phyloP scores from a whole-genome alignment of 2,888 invertebrate species.

The Rotaria magnacalcarata region DNA sequence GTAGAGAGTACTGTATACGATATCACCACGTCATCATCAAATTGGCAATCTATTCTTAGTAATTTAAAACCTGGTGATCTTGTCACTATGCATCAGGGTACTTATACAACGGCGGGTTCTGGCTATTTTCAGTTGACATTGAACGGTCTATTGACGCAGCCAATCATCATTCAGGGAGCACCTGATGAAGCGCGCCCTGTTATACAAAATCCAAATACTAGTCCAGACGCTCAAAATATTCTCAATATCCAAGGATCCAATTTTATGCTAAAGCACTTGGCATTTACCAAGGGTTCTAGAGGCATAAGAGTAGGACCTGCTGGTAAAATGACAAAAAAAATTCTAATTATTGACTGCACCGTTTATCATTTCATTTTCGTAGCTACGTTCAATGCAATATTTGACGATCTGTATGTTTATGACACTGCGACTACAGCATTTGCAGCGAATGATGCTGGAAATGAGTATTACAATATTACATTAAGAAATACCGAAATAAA shows the following conservation, averaged over 20 bases:
- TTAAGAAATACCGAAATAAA: too few relatives aligned
- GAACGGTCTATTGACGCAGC: not conserved
- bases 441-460: too few relatives aligned
- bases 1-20: not conserved
- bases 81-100: not conserved
- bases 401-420: too few relatives aligned
- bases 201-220: not conserved
- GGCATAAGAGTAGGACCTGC: not conserved
- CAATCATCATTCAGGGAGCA: not conserved
- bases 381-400: too few relatives aligned
- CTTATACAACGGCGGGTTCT: not conserved
- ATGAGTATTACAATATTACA: too few relatives aligned
- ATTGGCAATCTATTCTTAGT: not conserved
- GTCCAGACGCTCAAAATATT: not conserved
- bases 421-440: too few relatives aligned
- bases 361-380: not conserved
- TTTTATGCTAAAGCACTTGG: not conserved
- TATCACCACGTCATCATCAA: not conserved
- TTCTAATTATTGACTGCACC: not conserved
- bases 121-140: not conserved
- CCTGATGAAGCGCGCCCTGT: not conserved
- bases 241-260: not conserved
- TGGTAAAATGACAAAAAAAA: not conserved
- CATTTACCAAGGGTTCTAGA: not conserved
- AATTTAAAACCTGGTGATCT: not conserved